Conservation (phyloP, 2,797 vertebrate genomes). For the Sebastes oblongus region DNA sequence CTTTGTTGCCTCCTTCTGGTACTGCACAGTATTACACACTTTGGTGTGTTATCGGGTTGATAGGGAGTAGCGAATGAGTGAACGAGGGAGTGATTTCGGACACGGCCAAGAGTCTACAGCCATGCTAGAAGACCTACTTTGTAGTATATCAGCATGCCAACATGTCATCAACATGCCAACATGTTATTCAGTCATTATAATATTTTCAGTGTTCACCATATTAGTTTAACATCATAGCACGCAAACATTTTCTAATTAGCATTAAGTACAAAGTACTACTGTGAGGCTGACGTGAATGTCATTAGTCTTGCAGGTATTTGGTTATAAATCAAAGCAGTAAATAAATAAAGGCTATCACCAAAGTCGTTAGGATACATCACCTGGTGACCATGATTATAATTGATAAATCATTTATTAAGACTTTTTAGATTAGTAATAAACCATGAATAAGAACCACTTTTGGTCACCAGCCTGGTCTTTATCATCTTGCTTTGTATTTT, state of each 20-base stretch:
- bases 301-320: background rate
- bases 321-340: background rate
- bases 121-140: fast-evolving
- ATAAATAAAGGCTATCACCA: background rate
- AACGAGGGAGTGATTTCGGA: background rate
- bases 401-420: background rate
- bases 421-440: background rate
- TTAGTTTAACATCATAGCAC: background rate
- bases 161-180: background rate
- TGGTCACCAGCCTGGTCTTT: background rate
- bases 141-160: no score
- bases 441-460: background rate
- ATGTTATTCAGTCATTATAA: background rate
- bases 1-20: no score
- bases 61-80: background rate
- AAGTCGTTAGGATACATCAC: background rate
- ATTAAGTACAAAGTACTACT: background rate
- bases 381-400: background rate
- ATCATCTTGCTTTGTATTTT: background rate
- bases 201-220: background rate
- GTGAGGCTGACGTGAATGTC: background rate
- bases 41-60: no score
- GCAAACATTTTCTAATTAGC: background rate
- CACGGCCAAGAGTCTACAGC: background rate
- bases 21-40: no score